Evolutionary conservation across 2,888 invertebrate species (phyloP), one percentile per base, ranked within the genome.

Genomic region (Encarsia formosa): DNA sequence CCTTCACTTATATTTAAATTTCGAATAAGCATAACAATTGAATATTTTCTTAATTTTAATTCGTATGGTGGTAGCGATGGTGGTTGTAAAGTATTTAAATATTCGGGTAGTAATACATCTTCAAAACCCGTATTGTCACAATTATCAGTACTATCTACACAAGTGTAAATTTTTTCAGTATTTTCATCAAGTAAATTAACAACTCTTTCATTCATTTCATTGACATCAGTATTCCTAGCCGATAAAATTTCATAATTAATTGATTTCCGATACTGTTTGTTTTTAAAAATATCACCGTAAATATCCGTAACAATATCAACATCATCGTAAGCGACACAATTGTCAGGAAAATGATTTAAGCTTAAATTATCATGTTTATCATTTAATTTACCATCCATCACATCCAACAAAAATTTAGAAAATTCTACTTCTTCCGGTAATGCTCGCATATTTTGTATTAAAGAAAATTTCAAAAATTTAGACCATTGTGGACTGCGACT

Each of bases 1-100:
- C 59, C 54, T 58, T 60, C 52, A n/a, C 20, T 41, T 6, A 59
- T 56, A 44, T 49, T 58, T 3, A 59, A 39, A 52, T 59, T 57
- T 44, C 58, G 18, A 8, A 61, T 54, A 2, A 59, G 42, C 58
- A 61, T 59, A 2, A 61, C 45, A 15, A 59, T 41, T 24, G 40
- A 35, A 51, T 52, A 38, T 18, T 48, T 32, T 18, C 57, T 50
- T 29, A 58, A 51, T 16, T 44, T n/a, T 42, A 49, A 49, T 56
- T 57, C 53, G 40, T 59, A 49, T 4, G 55, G 59, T 16, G 53
- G 54, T 19, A 61, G 42, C 11, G 38, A 42, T n/a, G 35, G 40
- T 3, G 55, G 59, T 31, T 42, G 29, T 37, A 49, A 51, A 26
- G 52, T 49, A 22, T 57, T 57, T 4, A 59, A 42, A 39, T 59